phyloP scores from a whole-genome alignment of 2,797 vertebrate genomes.

The Hybognathus amarus region DNA sequence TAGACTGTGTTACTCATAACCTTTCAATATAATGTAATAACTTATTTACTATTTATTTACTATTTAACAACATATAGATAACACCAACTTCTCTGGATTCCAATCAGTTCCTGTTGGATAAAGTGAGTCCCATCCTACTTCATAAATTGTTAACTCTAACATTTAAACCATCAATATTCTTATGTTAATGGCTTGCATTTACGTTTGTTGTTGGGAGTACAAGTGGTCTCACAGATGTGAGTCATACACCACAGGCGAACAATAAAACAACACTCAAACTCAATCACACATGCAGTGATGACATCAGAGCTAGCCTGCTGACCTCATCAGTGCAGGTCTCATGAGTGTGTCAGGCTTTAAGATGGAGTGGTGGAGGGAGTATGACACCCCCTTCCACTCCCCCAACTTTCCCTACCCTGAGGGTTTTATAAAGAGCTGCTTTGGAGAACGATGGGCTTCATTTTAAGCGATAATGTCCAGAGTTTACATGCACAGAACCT shows the following conservation, averaged over 20 bases:
- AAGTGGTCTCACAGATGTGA: conserved; percentile 41
- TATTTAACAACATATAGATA: neutral
- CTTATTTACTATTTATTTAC: neutral
- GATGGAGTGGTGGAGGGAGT: conserved; percentile 4
- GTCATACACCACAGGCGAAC: conserved; percentile 49
- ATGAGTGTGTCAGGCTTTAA: conserved; percentile 17
- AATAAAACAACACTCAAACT: conserved; percentile 21
- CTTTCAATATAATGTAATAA: neutral
- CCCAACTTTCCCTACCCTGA: neutral
- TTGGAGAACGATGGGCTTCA: too few relatives aligned
- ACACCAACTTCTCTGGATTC: neutral
- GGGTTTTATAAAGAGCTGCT: neutral
- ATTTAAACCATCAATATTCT: conserved; percentile 9
- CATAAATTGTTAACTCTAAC: neutral
- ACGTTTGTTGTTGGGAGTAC: conserved; percentile 1
- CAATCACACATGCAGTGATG: conserved; percentile 44
- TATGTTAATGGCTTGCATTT: neutral
- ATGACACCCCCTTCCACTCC: neutral
- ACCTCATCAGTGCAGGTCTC: conserved; percentile 43
- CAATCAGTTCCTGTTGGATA: neutral
- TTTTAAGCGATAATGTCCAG: neutral
- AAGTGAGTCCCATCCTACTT: too few relatives aligned
- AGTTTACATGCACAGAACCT: neutral
- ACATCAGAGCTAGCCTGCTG: conserved; percentile 56
- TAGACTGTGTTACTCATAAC: too few relatives aligned